phyloP scores from a whole-genome alignment of 2,888 invertebrate genomes.

The Crepidodera aurea region DNA sequence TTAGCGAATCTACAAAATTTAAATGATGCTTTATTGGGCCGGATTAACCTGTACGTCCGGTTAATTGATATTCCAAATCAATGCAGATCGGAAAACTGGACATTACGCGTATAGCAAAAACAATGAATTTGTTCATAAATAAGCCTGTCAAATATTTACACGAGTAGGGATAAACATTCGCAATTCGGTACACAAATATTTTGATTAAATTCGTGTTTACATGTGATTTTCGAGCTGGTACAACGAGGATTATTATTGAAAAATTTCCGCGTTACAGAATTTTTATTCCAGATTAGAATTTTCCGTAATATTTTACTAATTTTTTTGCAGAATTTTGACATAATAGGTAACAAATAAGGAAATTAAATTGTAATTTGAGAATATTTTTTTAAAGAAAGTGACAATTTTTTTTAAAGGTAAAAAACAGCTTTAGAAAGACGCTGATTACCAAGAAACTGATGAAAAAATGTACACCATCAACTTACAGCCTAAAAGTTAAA shows the following conservation, averaged over 20 bases:
- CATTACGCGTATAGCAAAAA: not conserved
- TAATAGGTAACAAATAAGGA: no score
- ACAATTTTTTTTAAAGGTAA: no score
- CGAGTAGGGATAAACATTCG: constrained; percentile 7
- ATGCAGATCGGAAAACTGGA: constrained; percentile 3
- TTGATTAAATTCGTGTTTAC: constrained; percentile 24
- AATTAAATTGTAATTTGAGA: no score
- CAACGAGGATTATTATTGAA: not conserved
- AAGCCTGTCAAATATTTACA: constrained; percentile 18
- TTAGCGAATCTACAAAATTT: not conserved
- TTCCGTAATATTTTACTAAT: no score
- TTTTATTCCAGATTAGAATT: no score
- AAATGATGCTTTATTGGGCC: not conserved
- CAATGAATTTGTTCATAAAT: constrained; percentile 11
- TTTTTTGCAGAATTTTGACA: no score
- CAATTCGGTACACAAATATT: constrained; percentile 20
- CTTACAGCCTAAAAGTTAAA: no score
- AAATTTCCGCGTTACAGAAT: not conserved
- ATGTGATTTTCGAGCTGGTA: not conserved
- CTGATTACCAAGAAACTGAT: no score
- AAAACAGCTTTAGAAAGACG: no score
- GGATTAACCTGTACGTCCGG: not conserved
- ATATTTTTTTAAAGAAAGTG: no score
- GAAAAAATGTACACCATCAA: no score
- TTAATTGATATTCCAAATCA: constrained; percentile 7